Percentiles rank a stretch among this genome's conserved stretches.
Conservation (phyloP, 2,888 invertebrate genomes). For the Scrobipalpa costella region DNA sequence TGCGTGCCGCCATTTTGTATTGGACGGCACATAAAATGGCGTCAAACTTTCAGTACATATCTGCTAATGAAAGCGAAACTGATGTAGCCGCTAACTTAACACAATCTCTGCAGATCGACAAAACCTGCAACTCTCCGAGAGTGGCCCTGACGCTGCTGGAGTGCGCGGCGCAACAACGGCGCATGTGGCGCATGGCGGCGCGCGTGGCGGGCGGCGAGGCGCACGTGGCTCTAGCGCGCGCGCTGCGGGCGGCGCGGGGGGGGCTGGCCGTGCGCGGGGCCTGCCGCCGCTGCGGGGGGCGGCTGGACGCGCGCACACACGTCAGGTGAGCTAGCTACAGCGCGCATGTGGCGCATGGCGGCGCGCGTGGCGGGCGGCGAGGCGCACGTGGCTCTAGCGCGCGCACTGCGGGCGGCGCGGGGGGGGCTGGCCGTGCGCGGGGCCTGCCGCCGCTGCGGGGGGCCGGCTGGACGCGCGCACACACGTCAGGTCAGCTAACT, state of each 20-base stretch:
- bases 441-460: conserved; percentile 55
- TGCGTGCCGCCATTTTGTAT: conserved; percentile 44
- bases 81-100: too few relatives aligned
- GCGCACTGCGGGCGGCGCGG: conserved; percentile 54
- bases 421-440: conserved; percentile 61
- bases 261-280: conserved; percentile 59
- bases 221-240: conserved; percentile 58
- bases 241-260: conserved; percentile 54
- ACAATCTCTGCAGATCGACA: conserved; percentile 36
- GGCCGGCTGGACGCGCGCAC: not conserved
- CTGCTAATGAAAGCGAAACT: too few relatives aligned
- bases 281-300: conserved; percentile 54
- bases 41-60: too few relatives aligned
- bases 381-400: conserved; percentile 56
- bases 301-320: not conserved
- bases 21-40: too few relatives aligned
- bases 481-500: conserved; percentile 21
- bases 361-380: conserved; percentile 50
- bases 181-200: conserved; percentile 49
- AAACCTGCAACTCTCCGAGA: conserved; percentile 46
- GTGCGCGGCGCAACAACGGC: conserved; percentile 41
- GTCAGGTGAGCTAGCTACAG: conserved; percentile 23
- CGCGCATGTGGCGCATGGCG: conserved; percentile 31
- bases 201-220: conserved; percentile 51
- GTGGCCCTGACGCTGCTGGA: conserved; percentile 51